Evolutionary conservation across 53 echinoderm and acorn worm species (phyloP).

Genomic region (Stichopus horrens): DNA sequence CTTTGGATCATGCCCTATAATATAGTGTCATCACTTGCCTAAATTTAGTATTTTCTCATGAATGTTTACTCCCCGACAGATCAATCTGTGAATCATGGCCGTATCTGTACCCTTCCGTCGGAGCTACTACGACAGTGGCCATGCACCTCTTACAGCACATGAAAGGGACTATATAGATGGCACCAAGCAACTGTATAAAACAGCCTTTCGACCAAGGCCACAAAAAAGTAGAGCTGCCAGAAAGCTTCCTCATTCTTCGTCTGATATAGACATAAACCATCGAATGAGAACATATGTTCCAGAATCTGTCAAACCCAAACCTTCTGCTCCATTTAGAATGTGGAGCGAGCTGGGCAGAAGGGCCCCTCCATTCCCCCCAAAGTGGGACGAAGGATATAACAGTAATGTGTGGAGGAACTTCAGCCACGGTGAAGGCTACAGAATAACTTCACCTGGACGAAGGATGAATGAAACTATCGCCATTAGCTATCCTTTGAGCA

Average conservation of each 20-base stretch:
- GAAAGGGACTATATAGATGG: constrained; percentile 68
- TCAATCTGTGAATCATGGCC: constrained; percentile 29
- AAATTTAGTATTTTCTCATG: too few species aligned
- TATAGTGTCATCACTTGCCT: too few species aligned
- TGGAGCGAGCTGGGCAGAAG: constrained; percentile 80
- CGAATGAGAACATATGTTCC: constrained; percentile 64
- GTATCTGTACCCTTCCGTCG: constrained; percentile 30
- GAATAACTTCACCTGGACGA: constrained; percentile 49
- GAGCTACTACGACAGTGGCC: constrained; percentile 67
- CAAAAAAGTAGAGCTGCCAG: constrained; percentile 15
- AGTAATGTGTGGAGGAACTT: constrained; percentile 97
- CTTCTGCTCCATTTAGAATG: constrained; percentile 75
- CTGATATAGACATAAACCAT: constrained; percentile 79
- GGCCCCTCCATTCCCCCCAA: constrained; percentile 76
- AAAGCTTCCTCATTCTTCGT: constrained; percentile 52
- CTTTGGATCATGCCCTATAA: too few species aligned
- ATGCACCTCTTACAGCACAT: constrained; percentile 51
- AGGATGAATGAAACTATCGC: constrained; percentile 65
- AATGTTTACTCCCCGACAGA: too few species aligned
- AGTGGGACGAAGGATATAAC: constrained; percentile 81
- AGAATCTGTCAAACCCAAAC: constrained; percentile 61
- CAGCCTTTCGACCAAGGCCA: constrained; percentile 41
- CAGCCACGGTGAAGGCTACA: constrained; percentile 64
- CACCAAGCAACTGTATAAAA: constrained; percentile 20
- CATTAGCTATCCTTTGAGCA: constrained; percentile 73